Conservation (phyloP, 2,113 vertebrate genomes). For the Psammodynastes pulverulentus region DNA sequence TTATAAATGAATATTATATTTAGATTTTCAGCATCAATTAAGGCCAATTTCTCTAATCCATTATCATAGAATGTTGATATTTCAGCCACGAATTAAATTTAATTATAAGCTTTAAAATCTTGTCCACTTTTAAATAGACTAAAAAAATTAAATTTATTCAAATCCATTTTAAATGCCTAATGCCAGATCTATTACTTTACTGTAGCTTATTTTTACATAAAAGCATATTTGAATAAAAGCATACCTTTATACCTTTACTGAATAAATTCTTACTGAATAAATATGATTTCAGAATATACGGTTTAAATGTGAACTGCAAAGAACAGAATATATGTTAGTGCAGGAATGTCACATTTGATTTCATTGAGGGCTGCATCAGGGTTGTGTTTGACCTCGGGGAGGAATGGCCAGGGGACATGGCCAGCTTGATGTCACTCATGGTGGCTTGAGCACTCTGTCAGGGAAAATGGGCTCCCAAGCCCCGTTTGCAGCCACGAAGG, state of each 20-base stretch:
- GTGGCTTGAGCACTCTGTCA: too few relatives aligned
- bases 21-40: slow-evolving; percentile 12
- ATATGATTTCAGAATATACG: background rate
- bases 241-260: background rate
- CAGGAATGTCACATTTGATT: too few relatives aligned
- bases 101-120: slow-evolving; percentile 27
- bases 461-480: too few relatives aligned
- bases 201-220: slow-evolving; percentile 30
- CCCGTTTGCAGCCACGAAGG: too few relatives aligned
- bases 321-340: background rate
- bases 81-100: slow-evolving; percentile 16
- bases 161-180: background rate
- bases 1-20: background rate
- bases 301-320: slow-evolving; percentile 28
- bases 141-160: slow-evolving; percentile 47
- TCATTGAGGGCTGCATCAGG: too few relatives aligned
- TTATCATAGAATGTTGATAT: slow-evolving; percentile 17
- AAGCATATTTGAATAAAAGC: background rate
- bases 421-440: too few relatives aligned
- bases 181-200: slow-evolving; percentile 31
- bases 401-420: too few relatives aligned
- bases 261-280: slow-evolving; percentile 7
- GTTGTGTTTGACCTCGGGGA: too few relatives aligned
- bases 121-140: slow-evolving; percentile 11
- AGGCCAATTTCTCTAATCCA: background rate